phyloP scores from a whole-genome alignment of 1,140 invertebrate species.

The Pteromalus puparum region DNA sequence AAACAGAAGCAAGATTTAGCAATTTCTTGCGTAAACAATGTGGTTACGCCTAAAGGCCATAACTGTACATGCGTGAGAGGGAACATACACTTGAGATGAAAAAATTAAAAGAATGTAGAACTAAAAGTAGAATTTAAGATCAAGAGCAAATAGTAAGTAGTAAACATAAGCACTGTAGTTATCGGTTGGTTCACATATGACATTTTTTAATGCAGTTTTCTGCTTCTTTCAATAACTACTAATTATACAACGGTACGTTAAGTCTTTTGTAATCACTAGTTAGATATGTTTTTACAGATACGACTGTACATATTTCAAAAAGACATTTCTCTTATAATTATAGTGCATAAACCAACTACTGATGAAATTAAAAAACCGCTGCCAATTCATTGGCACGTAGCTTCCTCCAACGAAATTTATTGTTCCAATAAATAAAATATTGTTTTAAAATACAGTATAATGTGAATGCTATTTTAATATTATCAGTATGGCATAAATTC shows the following conservation, averaged over 20 bases:
- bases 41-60: slow-evolving; percentile 2
- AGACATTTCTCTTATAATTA: too few relatives aligned
- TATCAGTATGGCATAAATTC: too few relatives aligned
- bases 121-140: background rate
- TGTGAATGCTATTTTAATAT: too few relatives aligned
- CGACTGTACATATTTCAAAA: background rate
- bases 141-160: slow-evolving; percentile 12
- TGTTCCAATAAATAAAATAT: too few relatives aligned
- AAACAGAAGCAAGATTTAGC: slow-evolving; percentile 35
- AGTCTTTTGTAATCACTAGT: background rate
- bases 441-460: too few relatives aligned
- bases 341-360: too few relatives aligned
- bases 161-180: background rate
- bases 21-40: slow-evolving; percentile 46
- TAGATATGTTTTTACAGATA: background rate
- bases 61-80: background rate
- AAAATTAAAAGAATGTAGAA: background rate
- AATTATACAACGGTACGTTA: background rate
- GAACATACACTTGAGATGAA: background rate
- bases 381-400: too few relatives aligned
- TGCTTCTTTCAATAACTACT: background rate
- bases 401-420: too few relatives aligned
- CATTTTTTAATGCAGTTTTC: background rate
- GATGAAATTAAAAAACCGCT: too few relatives aligned
- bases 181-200: background rate